Evolutionary conservation across 2,797 vertebrate species (phyloP), one percentile per base, ranked within the genome.

Genomic region (Ceryle rudis): DNA sequence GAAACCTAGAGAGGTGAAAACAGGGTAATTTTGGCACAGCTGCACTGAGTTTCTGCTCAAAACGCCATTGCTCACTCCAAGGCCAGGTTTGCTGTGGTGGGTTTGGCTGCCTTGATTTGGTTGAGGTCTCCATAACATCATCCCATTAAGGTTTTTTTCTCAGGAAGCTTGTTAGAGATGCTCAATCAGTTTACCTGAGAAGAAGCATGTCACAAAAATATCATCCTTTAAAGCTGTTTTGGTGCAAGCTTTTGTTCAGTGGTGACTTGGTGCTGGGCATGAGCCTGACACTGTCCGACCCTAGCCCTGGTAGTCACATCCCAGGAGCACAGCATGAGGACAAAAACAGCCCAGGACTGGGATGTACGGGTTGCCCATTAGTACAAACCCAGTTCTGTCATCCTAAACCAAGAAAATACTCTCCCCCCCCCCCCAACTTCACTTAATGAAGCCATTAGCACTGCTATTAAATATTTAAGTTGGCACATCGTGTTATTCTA

Each of bases 391-490:
- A 26, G 26, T 77, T 93, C 67, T 1, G 58, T 91, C 93, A 87
- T 58, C 64, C 78, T 82, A 72, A 89, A 71, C 66, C 35, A 42
- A 70, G 42, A 39, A 61, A 42, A 58, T 9, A 10, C 42, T 86
- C 7, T 39, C 31, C 80, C 39, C 52, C 35, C 23, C 0, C 62
- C 51, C 80, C 39, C 52, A 80, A 1, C 31, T 88, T 86, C 60
- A 49, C 70, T 95, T 93, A 88, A 72, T 64, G 49, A 80, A 93
- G 82, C 88, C 85, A 95, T 97, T 97, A 97, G 66, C 72, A 10
- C 29, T 67, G 37, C 62, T 62, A 94, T 96, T 94, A 96, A 97
- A 96, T 94, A 83, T 97, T 97, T 95, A 97, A 52, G 46, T 66
- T 49, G 60, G 78, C 19, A 4, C 5, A 8, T 78, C 5, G 29